Conservation (phyloP, 2,797 vertebrate genomes). For the Sphaeramia orbicularis region DNA sequence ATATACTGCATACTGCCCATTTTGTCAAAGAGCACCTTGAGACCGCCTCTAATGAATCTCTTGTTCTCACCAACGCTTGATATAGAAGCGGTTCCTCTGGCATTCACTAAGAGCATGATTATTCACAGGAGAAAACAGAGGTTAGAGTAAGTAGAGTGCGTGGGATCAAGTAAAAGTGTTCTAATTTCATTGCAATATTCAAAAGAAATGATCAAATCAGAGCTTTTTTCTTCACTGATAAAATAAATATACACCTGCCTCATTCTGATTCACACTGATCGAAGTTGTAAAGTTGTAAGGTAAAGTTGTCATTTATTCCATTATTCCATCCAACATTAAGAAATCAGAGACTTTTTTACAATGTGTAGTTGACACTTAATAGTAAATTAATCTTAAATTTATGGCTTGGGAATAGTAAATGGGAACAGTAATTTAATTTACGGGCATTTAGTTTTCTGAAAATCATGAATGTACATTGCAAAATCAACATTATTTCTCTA, state of each 20-base stretch:
- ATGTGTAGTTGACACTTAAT: too few relatives aligned
- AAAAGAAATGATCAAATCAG: too few relatives aligned
- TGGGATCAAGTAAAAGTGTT: background rate
- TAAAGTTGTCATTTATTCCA: constrained; percentile 18
- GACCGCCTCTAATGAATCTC: constrained; percentile 21
- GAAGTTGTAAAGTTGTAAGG: constrained; percentile 13
- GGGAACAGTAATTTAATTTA: too few relatives aligned
- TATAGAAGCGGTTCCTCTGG: background rate
- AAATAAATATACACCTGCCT: background rate
- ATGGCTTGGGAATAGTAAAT: too few relatives aligned
- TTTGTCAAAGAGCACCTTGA: constrained; percentile 32
- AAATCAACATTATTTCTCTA: too few relatives aligned
- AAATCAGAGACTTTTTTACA: background rate
- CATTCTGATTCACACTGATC: constrained; percentile 17
- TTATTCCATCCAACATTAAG: background rate
- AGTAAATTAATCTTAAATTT: too few relatives aligned
- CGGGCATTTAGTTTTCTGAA: too few relatives aligned
- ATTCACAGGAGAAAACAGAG: constrained; percentile 9
- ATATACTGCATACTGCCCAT: constrained; percentile 4
- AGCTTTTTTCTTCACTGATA: background rate
- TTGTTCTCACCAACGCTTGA: background rate
- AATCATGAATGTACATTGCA: too few relatives aligned
- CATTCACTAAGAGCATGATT: background rate
- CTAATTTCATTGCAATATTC: too few relatives aligned
- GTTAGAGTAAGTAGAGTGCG: background rate